These are phyloP conservation scores for Lydus trimaculatus DNA, from an alignment of 2,888 invertebrate species.

Conservation along the genomic window DNA sequence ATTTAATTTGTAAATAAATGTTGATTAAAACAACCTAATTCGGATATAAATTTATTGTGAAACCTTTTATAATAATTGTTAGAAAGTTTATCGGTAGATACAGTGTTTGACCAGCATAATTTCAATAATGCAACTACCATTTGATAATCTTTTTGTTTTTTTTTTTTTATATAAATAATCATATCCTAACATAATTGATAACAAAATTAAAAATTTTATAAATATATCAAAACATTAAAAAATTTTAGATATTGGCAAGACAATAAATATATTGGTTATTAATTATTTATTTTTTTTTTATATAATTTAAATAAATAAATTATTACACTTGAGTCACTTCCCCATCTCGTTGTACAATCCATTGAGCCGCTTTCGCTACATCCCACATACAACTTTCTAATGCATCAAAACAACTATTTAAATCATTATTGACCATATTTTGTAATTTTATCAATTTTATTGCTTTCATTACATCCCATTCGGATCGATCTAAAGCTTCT, in stretches of 20 bases:
- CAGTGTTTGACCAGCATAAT: slow-evolving; percentile 14
- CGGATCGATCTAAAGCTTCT: slow-evolving; percentile 79
- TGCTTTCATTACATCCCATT: slow-evolving; percentile 90
- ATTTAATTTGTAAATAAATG: neutral
- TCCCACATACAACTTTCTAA: slow-evolving; percentile 72
- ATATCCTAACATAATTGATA: slow-evolving; percentile 28
- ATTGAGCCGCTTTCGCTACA: slow-evolving; percentile 71
- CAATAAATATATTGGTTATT: slow-evolving; percentile 40
- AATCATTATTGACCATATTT: slow-evolving; percentile 57
- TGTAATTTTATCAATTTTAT: slow-evolving; percentile 81
- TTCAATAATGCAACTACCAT: slow-evolving; percentile 8
- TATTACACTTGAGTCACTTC: slow-evolving; percentile 53
- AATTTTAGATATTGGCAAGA: slow-evolving; percentile 40
- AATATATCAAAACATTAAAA: slow-evolving; percentile 27
- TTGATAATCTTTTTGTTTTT: slow-evolving; percentile 12
- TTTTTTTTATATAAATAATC: too few relatives aligned
- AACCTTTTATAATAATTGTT: slow-evolving; percentile 28
- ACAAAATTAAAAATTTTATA: slow-evolving; percentile 25
- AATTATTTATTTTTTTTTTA: slow-evolving; percentile 2
- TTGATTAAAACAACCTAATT: neutral
- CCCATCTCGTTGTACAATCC: slow-evolving; percentile 63
- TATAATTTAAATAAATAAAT: slow-evolving; percentile 5
- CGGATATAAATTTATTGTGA: slow-evolving; percentile 13
- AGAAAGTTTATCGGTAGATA: slow-evolving; percentile 20
- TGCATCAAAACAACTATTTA: slow-evolving; percentile 62